These are phyloP conservation scores for Pelobates fuscus DNA, from an alignment of 2,113 vertebrate species.

Conservation along the genomic window DNA sequence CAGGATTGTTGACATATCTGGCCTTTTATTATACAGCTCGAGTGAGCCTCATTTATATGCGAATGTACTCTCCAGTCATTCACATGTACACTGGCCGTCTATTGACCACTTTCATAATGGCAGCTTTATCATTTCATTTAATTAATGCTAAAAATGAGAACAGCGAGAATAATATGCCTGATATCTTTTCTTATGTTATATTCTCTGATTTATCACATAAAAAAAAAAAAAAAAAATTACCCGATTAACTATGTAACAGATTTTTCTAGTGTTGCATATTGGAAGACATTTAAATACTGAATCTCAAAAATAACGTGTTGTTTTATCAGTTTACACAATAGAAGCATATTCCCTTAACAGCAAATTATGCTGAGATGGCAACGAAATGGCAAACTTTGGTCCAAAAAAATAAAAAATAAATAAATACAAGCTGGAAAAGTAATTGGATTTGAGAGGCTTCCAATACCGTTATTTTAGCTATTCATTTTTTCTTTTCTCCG, in stretches of 20 bases:
- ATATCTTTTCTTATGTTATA: constrained; percentile 3
- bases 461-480: no score
- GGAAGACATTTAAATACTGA: neutral
- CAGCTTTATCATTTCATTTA: constrained; percentile 33
- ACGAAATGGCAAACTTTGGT: no score
- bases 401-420: no score
- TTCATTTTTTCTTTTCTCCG: no score
- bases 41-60: constrained; percentile 14
- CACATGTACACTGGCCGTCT: neutral
- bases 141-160: constrained; percentile 14
- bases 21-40: neutral
- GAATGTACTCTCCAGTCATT: neutral
- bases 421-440: no score
- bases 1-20: neutral
- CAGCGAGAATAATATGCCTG: constrained; percentile 13
- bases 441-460: no score
- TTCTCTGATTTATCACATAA: constrained; percentile 1
- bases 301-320: no score
- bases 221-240: constrained; percentile 8
- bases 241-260: constrained; percentile 6
- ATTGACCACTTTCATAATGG: constrained; percentile 36
- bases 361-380: no score
- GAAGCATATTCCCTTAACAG: no score
- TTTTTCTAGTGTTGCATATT: neutral
- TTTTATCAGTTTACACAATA: no score